Evolutionary conservation across 2,888 invertebrate genomes (phyloP).

Genomic region (Patella pellucida): DNA sequence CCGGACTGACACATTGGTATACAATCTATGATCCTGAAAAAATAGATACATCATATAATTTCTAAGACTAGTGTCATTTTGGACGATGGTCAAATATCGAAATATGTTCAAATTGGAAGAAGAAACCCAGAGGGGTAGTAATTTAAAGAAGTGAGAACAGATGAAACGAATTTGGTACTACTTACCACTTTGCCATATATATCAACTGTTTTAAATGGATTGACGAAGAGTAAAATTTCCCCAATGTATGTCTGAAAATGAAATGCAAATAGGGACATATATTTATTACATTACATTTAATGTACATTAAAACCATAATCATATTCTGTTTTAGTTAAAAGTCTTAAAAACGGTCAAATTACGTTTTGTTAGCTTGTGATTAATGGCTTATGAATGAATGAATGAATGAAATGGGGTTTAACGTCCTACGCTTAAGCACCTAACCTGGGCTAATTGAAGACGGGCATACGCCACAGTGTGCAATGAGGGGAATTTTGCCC

Average conservation of each 20-base stretch:
- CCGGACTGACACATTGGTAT: constrained; percentile 46
- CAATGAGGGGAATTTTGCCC: too few species aligned
- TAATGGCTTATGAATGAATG: too few species aligned
- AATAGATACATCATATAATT: background rate
- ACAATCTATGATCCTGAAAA: constrained; percentile 49
- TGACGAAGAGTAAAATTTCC: constrained; percentile 63
- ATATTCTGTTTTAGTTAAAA: too few species aligned
- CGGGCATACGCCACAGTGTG: too few species aligned
- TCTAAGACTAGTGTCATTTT: background rate
- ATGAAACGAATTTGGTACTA: background rate
- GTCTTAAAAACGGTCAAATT: too few species aligned
- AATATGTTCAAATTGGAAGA: background rate
- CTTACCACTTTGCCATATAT: constrained; percentile 60
- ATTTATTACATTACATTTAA: too few species aligned
- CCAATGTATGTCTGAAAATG: constrained; percentile 64
- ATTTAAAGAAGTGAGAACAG: background rate
- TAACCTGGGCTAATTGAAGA: too few species aligned
- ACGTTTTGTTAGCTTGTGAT: too few species aligned
- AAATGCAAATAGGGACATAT: constrained; percentile 7
- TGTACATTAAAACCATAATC: too few species aligned
- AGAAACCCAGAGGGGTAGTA: background rate
- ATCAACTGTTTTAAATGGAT: constrained; percentile 58
- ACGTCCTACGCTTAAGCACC: too few species aligned
- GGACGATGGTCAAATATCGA: background rate
- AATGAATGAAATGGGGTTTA: too few species aligned